These are phyloP conservation scores for Metalampra italica DNA, from an alignment of 2,888 invertebrate genomes.

Conservation along the genomic window DNA sequence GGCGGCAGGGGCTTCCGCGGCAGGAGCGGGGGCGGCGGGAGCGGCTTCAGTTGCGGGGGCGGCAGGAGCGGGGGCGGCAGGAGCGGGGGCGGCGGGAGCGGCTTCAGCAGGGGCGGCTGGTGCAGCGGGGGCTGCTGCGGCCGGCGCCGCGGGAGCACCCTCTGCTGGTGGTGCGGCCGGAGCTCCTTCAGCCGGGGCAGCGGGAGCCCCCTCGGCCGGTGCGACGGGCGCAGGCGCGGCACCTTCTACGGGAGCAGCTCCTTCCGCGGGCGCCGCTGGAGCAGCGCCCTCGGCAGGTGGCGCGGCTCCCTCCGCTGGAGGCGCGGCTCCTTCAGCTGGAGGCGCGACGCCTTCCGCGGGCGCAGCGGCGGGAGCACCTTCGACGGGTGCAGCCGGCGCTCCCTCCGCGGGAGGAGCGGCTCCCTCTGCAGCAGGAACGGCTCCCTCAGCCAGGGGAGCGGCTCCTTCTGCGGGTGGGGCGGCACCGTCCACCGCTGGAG, in stretches of 20 bases:
- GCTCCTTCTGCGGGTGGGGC: slow-evolving; percentile 26
- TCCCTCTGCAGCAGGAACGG: slow-evolving; percentile 23
- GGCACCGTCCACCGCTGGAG: slow-evolving; percentile 39
- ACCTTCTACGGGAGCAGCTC: slow-evolving; percentile 17
- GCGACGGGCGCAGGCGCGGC: slow-evolving; percentile 14
- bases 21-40: slow-evolving; percentile 16
- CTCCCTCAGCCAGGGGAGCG: slow-evolving; percentile 24
- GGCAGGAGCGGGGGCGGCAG: slow-evolving; percentile 13
- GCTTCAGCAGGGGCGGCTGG: slow-evolving; percentile 9
- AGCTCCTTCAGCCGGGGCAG: slow-evolving; percentile 18
- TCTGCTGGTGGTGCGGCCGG: slow-evolving; percentile 7
- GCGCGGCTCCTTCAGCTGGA: slow-evolving; percentile 19
- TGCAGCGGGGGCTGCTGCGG: slow-evolving; percentile 20
- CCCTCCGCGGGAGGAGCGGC: slow-evolving; percentile 43
- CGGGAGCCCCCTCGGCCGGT: slow-evolving; percentile 10
- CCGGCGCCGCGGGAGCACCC: slow-evolving; percentile 9
- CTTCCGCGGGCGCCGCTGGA: slow-evolving; percentile 20
- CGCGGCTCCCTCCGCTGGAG: slow-evolving; percentile 29
- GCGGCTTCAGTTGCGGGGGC: slow-evolving; percentile 6
- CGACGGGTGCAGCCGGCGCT: slow-evolving; percentile 24
- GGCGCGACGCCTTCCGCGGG: slow-evolving; percentile 40
- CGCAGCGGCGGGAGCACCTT: slow-evolving; percentile 38
- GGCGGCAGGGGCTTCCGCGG: slow-evolving; percentile 19
- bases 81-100: slow-evolving; percentile 21
- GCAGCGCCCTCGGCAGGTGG: slow-evolving; percentile 29